These are phyloP conservation scores for Melanchra persicariae DNA, from an alignment of 2,888 invertebrate species.

Conservation along the genomic window DNA sequence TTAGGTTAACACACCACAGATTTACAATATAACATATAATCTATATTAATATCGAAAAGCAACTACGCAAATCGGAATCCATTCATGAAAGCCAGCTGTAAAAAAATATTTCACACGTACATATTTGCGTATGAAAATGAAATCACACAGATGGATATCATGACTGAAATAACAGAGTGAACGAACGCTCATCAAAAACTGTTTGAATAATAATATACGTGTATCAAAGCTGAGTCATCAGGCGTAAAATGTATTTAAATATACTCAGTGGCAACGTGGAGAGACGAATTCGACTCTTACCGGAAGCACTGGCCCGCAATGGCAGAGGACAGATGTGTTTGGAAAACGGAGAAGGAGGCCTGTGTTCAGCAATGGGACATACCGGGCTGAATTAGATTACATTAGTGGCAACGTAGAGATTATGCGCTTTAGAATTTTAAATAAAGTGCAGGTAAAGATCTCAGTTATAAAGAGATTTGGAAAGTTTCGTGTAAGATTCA, in stretches of 20 bases:
- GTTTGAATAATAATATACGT: slow-evolving; percentile 69
- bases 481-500: slow-evolving; percentile 46
- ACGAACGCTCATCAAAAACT: slow-evolving; percentile 67
- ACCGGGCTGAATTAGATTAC: no score
- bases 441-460: slow-evolving; percentile 39
- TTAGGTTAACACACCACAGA: neutral
- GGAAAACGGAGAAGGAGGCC: no score
- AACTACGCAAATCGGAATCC: slow-evolving; percentile 39
- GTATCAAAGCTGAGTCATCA: slow-evolving; percentile 68
- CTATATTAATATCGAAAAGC: slow-evolving; percentile 18
- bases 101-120: slow-evolving; percentile 28
- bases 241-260: slow-evolving; percentile 72
- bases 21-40: neutral
- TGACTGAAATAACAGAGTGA: slow-evolving; percentile 64
- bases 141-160: slow-evolving; percentile 64
- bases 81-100: slow-evolving; percentile 8
- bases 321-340: no score
- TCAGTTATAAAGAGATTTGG: slow-evolving; percentile 28
- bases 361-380: no score
- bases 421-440: slow-evolving; percentile 44
- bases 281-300: no score
- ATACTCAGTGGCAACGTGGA: slow-evolving; percentile 64
- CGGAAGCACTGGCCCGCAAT: no score
- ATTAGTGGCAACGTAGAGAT: slow-evolving; percentile 59
- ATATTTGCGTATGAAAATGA: slow-evolving; percentile 57